phyloP scores from a whole-genome alignment of 2,888 invertebrate species.

The Stegana nigrithorax region DNA sequence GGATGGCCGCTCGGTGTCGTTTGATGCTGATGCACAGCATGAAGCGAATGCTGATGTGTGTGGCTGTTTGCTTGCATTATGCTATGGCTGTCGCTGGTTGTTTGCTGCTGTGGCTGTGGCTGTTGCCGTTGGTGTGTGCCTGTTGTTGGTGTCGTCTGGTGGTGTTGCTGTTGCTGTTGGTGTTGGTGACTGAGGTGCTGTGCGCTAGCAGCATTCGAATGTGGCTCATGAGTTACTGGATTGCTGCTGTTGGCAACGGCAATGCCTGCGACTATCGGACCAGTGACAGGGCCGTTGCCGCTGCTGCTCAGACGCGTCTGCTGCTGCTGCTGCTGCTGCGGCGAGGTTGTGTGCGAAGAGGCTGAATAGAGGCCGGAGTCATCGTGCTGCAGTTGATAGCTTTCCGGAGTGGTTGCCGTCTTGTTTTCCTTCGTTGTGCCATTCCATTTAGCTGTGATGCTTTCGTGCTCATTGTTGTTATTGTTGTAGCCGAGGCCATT shows the following conservation, averaged over 20 bases:
- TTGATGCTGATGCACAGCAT: conserved; percentile 36
- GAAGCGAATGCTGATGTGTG: conserved; percentile 39
- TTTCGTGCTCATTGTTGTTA: conserved; percentile 50
- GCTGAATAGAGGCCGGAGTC: conserved; percentile 63
- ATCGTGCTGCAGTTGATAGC: conserved; percentile 60
- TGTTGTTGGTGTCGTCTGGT: not conserved
- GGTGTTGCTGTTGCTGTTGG: conserved; percentile 16
- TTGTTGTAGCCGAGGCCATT: conserved; percentile 59
- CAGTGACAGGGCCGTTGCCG: conserved; percentile 24
- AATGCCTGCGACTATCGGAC: conserved; percentile 29
- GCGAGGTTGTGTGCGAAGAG: conserved; percentile 63
- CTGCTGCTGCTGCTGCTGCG: conserved; percentile 52
- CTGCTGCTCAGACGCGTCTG: conserved; percentile 34
- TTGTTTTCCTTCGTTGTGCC: conserved; percentile 43
- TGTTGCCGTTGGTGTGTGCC: conserved; percentile 17
- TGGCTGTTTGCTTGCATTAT: conserved; percentile 38
- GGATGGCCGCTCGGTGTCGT: too few species aligned
- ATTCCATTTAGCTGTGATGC: conserved; percentile 56
- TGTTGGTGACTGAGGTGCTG: conserved; percentile 30
- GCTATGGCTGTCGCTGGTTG: conserved; percentile 28
- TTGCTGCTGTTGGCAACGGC: conserved; percentile 53
- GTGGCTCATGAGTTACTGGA: conserved; percentile 48
- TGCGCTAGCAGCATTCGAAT: conserved; percentile 32
- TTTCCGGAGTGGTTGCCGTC: conserved; percentile 54
- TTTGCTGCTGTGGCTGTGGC: conserved; percentile 22